These are phyloP conservation scores for Pammene fasciana DNA, from an alignment of 2,888 invertebrate species.

Conservation along the genomic window DNA sequence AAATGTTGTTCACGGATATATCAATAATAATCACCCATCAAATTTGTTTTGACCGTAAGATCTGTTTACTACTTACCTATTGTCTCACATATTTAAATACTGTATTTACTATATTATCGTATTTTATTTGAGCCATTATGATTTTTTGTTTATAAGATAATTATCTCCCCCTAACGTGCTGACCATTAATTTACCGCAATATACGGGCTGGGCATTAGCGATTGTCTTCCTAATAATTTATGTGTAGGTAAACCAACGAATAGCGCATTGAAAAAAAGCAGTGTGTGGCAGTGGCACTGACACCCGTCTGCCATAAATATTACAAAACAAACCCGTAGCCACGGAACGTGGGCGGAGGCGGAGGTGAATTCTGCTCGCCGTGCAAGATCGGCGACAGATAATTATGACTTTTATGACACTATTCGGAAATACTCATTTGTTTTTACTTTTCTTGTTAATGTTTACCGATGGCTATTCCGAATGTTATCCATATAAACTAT, in stretches of 20 bases:
- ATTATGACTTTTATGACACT: slow-evolving; percentile 12
- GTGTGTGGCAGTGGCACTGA: slow-evolving; percentile 17
- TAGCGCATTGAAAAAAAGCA: slow-evolving; percentile 22
- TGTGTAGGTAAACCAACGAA: slow-evolving; percentile 15
- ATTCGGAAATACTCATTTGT: slow-evolving; percentile 14
- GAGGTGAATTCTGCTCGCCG: slow-evolving; percentile 11
- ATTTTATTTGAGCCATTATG: background rate
- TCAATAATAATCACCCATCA: no score
- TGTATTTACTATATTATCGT: background rate
- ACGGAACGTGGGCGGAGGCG: slow-evolving; percentile 29
- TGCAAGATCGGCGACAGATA: slow-evolving; percentile 28
- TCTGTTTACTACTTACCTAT: no score
- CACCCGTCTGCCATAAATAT: slow-evolving; percentile 38
- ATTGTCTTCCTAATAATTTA: slow-evolving; percentile 25
- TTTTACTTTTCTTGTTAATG: background rate
- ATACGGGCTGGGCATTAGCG: slow-evolving; percentile 30
- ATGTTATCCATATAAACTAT: slow-evolving; percentile 5
- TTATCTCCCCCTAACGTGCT: slow-evolving; percentile 43
- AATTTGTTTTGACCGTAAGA: no score
- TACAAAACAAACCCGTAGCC: slow-evolving; percentile 22
- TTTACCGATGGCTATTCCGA: no score
- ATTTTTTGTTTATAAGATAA: slow-evolving; percentile 44
- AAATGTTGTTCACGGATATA: no score
- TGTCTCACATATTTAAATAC: no score
- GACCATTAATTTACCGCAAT: slow-evolving; percentile 24